Percentiles rank a stretch among this genome's conserved stretches.
Conservation (phyloP, 2,797 vertebrate species). For the Sebastolobus altivelis region DNA sequence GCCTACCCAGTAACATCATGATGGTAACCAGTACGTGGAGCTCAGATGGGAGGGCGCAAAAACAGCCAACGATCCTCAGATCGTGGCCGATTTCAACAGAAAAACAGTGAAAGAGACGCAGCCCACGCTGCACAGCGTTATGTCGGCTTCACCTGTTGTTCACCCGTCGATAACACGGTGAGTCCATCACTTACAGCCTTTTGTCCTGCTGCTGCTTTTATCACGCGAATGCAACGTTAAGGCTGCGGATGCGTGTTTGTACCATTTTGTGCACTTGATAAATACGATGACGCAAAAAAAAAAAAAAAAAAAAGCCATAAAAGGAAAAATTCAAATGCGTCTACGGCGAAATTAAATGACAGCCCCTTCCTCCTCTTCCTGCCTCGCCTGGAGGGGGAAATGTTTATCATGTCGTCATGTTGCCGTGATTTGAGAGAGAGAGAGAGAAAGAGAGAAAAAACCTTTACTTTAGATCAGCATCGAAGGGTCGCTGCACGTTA, state of each 20-base stretch:
- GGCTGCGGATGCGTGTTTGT: not conserved
- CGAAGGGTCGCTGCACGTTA: slow-evolving; percentile 5
- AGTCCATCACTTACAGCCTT: slow-evolving; percentile 53
- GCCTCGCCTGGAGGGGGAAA: slow-evolving; percentile 64
- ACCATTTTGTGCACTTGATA: slow-evolving; percentile 7
- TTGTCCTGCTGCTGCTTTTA: not conserved
- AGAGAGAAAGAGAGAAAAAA: not conserved
- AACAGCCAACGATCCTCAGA: slow-evolving; percentile 27
- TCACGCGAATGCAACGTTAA: not conserved
- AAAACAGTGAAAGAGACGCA: slow-evolving; percentile 48
- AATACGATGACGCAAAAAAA: slow-evolving; percentile 25
- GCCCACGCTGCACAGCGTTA: slow-evolving; percentile 29
- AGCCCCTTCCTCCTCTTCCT: slow-evolving; percentile 60
- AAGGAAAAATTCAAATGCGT: slow-evolving; percentile 17
- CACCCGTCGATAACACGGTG: slow-evolving; percentile 62
- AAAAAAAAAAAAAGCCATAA: not conserved
- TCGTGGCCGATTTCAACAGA: slow-evolving; percentile 60
- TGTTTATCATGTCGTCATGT: slow-evolving; percentile 79
- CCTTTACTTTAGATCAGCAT: slow-evolving; percentile 18
- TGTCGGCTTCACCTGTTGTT: slow-evolving; percentile 74
- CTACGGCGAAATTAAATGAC: slow-evolving; percentile 41
- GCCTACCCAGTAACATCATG: slow-evolving; percentile 82
- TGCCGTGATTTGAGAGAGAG: slow-evolving; percentile 58
- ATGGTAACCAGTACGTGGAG: slow-evolving; percentile 70
- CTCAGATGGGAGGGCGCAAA: slow-evolving; percentile 67